A percentile compares a stretch with the other conserved stretches of the same genome.
Conservation (phyloP, 2,888 invertebrate species). For the Alviniconcha strummeri region DNA sequence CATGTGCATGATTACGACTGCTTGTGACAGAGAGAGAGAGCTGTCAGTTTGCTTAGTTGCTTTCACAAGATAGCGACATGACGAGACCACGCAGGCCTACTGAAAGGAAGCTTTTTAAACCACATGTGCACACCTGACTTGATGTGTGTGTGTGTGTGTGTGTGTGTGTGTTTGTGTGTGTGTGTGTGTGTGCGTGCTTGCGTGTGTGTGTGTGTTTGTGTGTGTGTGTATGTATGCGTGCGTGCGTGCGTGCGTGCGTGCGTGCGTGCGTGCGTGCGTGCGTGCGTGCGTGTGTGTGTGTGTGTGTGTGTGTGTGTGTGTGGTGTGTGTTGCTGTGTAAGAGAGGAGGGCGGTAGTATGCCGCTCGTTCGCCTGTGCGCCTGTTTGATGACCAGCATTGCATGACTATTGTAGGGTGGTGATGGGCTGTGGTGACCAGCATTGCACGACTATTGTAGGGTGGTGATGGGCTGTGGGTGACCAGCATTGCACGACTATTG, state of each 20-base stretch:
- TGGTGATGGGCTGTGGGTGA: background rate
- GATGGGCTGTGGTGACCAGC: background rate
- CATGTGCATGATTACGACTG: too few species aligned
- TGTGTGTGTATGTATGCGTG: background rate
- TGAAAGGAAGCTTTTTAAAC: background rate
- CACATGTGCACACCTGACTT: too few species aligned
- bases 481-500: background rate
- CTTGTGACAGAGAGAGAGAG: background rate
- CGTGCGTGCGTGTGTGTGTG: background rate
- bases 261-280: background rate
- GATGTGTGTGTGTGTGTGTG: background rate
- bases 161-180: background rate
- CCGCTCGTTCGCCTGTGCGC: background rate
- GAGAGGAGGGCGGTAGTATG: background rate
- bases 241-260: background rate
- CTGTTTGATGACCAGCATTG: background rate
- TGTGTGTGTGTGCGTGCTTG: background rate
- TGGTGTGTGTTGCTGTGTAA: background rate
- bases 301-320: slow-evolving; percentile 10
- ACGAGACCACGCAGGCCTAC: background rate
- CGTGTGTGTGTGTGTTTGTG: background rate
- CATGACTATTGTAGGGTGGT: background rate
- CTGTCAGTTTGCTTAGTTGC: background rate
- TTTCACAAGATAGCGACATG: background rate
- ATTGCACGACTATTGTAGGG: background rate